A percentile compares a stretch with the other conserved stretches of the same genome.
Evolutionary conservation across 2,888 invertebrate species (phyloP).

Genomic region (Euclidia mi): DNA sequence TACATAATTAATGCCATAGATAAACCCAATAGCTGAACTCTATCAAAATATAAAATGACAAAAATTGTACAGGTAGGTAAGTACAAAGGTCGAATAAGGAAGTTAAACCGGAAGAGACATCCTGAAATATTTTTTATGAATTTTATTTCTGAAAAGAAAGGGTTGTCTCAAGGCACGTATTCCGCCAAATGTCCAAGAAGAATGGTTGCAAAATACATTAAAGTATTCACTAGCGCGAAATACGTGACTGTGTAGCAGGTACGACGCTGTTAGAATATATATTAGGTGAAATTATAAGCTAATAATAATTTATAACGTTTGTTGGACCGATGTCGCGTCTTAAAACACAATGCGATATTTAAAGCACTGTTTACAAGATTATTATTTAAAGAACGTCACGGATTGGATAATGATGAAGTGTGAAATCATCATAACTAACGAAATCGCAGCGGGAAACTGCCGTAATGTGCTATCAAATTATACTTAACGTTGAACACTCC

Average conservation of each 20-base stretch:
- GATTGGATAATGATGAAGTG: slow-evolving; percentile 40
- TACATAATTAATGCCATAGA: too few species aligned
- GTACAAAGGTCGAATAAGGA: too few species aligned
- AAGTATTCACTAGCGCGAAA: too few species aligned
- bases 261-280: slow-evolving; percentile 38
- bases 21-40: too few species aligned
- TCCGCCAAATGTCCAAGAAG: too few species aligned
- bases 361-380: slow-evolving; percentile 26
- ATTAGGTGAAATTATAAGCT: slow-evolving; percentile 26
- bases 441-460: slow-evolving; percentile 31
- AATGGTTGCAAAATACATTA: too few species aligned
- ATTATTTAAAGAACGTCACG: slow-evolving; percentile 23
- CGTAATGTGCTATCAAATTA: slow-evolving; percentile 41
- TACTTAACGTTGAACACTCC: slow-evolving; percentile 16
- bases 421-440: slow-evolving; percentile 41
- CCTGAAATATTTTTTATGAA: too few species aligned
- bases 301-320: slow-evolving; percentile 36
- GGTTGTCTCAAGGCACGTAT: too few species aligned
- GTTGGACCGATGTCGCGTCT: slow-evolving; percentile 4
- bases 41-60: too few species aligned
- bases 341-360: slow-evolving; percentile 23
- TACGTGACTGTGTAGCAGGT: slow-evolving; percentile 22
- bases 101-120: slow-evolving; percentile 36
- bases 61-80: too few species aligned
- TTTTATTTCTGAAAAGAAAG: too few species aligned